Evolutionary conservation across 2,888 invertebrate genomes (phyloP).

Genomic region (Ceratothoa steindachneri): DNA sequence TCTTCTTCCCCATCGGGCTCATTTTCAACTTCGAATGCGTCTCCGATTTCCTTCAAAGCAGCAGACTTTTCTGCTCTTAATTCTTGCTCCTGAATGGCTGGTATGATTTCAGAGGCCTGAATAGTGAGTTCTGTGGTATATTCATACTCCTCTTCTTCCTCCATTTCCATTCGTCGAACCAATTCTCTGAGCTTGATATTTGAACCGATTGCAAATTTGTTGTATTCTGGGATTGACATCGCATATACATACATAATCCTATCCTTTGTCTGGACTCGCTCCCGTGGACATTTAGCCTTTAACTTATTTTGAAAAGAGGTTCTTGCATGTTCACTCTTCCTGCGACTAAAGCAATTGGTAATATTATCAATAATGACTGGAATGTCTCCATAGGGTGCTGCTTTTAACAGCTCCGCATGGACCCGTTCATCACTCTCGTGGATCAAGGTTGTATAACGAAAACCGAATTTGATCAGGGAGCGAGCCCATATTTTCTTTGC

Average conservation of each 20-base stretch:
- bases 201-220: constrained; percentile 44
- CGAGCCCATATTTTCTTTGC: constrained; percentile 46
- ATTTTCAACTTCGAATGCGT: constrained; percentile 10
- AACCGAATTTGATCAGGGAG: constrained; percentile 41
- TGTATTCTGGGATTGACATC: constrained; percentile 47
- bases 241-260: constrained; percentile 46
- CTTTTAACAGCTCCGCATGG: constrained; percentile 35
- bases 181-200: constrained; percentile 43
- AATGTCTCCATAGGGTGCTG: constrained; percentile 36
- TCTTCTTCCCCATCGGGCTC: background rate
- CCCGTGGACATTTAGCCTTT: constrained; percentile 43
- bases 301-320: constrained; percentile 45
- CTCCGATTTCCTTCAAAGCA: constrained; percentile 6
- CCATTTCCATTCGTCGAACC: constrained; percentile 38
- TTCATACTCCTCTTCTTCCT: constrained; percentile 16
- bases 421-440: constrained; percentile 45
- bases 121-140: constrained; percentile 14
- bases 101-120: constrained; percentile 16
- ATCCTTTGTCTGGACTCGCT: constrained; percentile 45
- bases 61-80: constrained; percentile 7
- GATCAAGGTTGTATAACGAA: constrained; percentile 44
- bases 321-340: constrained; percentile 46
- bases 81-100: constrained; percentile 19
- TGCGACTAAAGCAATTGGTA: constrained; percentile 42
- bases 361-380: constrained; percentile 40